Base-by-base conservation (phyloP, 2,888 invertebrate species). In the Cantharis flavilabris region DNA sequence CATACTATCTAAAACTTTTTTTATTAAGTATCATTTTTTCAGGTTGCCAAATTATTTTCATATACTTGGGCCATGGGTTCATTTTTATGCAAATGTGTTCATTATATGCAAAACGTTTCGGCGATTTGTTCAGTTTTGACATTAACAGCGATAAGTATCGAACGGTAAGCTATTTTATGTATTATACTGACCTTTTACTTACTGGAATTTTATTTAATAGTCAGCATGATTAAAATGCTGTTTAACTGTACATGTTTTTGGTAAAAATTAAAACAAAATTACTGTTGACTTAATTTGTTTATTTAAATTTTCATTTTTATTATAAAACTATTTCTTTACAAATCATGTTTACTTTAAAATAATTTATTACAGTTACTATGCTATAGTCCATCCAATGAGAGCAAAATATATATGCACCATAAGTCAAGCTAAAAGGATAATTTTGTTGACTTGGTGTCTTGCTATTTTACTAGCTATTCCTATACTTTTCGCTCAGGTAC, bases 91-190 rank as follows among this genome's bases (percentile, higher is more conserved):
- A 93, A 93, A 87, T 88, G 90, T 73, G 92, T 93, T 11, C 92
- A 93, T 86, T 94, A 94, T 88, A 90, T 94, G 87, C 94, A 94
- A 88, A 92, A 91, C 81, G 92, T 94, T 63, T 93, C 93, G 2
- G 92, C 93, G 80, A 92, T 94, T 79, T 94, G 94, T 84, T 94
- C 93, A 0, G 93, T 94, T 28, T 89, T 94, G 80, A 94, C 94
- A 0, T 89, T 94, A 77, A 94, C 94, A 1, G 92, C 92, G 69
- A 94, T 94, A 90, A 93, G 93, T 82, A 89, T 94, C 71, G 94
- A 94, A 88, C 91, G 94, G 93, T 93, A 88, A 88, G 87, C 76
- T 69, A 67, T 49, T 49, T 49, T 49, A n/a, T 69, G n/a, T 23
- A 26, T 7, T 26, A 26, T 26, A 20, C 20, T 20, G 1, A 26